Evolutionary conservation across 2,797 vertebrate genomes (phyloP), one percentile per base, ranked within the genome.

Genomic region (Lacerta bilineata): DNA sequence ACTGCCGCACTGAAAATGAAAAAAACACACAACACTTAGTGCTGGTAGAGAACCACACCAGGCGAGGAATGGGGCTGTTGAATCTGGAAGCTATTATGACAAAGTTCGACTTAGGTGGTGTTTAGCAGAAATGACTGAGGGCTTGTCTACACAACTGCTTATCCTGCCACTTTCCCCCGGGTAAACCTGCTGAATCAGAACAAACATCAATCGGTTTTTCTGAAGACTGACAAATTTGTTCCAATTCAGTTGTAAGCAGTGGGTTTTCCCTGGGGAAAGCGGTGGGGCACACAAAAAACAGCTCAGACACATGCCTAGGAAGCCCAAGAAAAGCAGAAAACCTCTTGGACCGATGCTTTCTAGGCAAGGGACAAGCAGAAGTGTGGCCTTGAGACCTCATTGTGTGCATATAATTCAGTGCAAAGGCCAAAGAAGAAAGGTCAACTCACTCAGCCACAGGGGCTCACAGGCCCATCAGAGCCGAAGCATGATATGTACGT

Each of bases 1-100:
- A 99, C 69, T 98, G 98, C 95, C 98, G 98, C 93, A 99, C 98
- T 99, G 97, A 50, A 95, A 87, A 96, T 68, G 80, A 95, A 2
- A 94, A 61, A 18, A 89, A 75, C 50, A 90, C 10, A 90, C 75
- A 93, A 81, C 13, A n/a, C 1, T 77, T 33, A 68, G 5, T 0
- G 11, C 61, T 0, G 36, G 71, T 2, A 55, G 33, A 55, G 36
- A n/a, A 4, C 20, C 7, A 2, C 25, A 85, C 59, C 25, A 39
- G 25, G 39, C 33, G 61, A 82, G 36, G 9, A 39, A 36, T 33
- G 8, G 33, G 23, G 11, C 25, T 15, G 25, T 9, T 55, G 25
- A 59, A 20, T 13, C 33, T 68, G 1, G 10, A 1, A 1, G 84
- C 6, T 74, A 80, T 71, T 5, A 18, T 0, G 0, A 64, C 13